These are phyloP conservation scores for Sphyrna mokarran DNA, from an alignment of 2,113 vertebrate genomes.

Conservation along the genomic window DNA sequence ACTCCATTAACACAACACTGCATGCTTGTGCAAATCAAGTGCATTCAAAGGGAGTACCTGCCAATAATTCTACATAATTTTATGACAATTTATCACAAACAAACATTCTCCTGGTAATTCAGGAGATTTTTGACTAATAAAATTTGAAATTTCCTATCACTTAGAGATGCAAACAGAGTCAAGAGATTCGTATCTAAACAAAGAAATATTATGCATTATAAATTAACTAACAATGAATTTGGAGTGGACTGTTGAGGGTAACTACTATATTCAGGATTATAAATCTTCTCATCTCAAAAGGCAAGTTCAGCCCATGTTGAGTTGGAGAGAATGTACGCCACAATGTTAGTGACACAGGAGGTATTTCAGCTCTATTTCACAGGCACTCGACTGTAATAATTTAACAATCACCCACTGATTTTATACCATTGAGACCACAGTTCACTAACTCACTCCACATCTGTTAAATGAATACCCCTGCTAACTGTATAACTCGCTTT, in stretches of 20 bases:
- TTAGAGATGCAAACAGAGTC: not conserved
- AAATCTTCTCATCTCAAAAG: not conserved
- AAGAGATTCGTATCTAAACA: not conserved
- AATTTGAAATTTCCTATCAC: not conserved
- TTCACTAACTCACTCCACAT: constrained; percentile 23
- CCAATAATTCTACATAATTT: not conserved
- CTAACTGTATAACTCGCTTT: constrained; percentile 30
- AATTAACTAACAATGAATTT: not conserved
- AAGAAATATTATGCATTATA: not conserved
- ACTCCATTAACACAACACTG: not conserved
- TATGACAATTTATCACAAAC: not conserved
- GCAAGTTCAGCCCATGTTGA: not conserved
- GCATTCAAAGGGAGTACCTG: not conserved
- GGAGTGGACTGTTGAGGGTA: not conserved
- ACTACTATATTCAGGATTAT: not conserved
- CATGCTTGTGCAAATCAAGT: no score
- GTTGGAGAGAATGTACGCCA: not conserved
- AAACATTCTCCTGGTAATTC: not conserved
- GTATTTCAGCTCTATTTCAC: constrained; percentile 33
- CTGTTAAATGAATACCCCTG: constrained; percentile 31
- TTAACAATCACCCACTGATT: constrained; percentile 34
- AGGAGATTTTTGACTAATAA: not conserved
- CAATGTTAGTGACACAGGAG: not conserved
- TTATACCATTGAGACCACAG: constrained; percentile 22
- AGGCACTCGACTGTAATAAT: constrained; percentile 24